phyloP scores from a whole-genome alignment of 2,888 invertebrate species.

The Eupithecia dodoneata region DNA sequence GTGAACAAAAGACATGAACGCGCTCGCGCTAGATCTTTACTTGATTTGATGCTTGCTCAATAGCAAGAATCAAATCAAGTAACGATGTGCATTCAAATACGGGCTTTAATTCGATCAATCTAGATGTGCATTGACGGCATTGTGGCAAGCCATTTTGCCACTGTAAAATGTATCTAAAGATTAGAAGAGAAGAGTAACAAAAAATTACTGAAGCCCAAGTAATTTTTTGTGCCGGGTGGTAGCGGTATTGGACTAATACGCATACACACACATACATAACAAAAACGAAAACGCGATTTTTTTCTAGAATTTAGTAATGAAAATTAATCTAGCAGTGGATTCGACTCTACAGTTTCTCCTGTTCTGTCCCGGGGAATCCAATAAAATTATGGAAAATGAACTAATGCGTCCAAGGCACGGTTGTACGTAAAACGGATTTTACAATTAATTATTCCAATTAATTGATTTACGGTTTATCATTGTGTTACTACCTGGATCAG shows the following conservation, averaged over 20 bases:
- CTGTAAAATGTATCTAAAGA: no score
- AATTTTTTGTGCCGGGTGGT: no score
- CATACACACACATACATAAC: not conserved
- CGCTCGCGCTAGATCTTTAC: no score
- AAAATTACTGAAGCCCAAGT: no score
- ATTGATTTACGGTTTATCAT: conserved; percentile 42
- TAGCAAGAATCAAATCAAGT: not conserved
- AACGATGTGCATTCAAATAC: not conserved
- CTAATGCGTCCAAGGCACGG: conserved; percentile 53
- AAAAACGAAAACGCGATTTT: not conserved
- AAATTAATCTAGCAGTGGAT: not conserved
- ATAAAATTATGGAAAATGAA: conserved; percentile 75
- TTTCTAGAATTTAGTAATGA: not conserved
- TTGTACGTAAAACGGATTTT: conserved; percentile 46
- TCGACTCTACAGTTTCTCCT: conserved; percentile 49
- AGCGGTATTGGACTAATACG: no score
- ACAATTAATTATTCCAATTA: conserved; percentile 55
- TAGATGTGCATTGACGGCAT: no score
- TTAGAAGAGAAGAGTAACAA: no score
- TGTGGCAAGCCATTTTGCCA: no score
- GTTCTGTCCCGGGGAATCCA: conserved; percentile 64
- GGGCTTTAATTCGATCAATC: no score
- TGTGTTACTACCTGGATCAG: not conserved
- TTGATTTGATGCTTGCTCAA: no score
- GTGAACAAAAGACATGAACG: no score